Conservation (phyloP, 2,113 vertebrate genomes). For the Salminus brasiliensis region DNA sequence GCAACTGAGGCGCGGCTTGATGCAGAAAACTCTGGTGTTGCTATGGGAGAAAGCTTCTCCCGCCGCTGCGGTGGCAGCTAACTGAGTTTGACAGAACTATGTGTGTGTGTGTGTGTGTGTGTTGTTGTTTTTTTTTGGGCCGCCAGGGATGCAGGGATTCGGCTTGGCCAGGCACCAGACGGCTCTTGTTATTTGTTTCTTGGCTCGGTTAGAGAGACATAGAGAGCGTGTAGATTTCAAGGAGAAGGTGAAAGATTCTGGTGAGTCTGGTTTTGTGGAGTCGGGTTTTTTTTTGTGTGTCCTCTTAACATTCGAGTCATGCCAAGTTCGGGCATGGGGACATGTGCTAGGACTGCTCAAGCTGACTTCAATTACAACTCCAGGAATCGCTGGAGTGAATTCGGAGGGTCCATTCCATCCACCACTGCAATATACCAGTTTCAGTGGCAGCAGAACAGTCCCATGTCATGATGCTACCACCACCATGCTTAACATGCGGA, state of each 20-base stretch:
- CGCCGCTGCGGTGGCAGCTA: conserved; percentile 61
- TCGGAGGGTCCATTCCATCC: too few species aligned
- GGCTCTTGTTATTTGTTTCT: background rate
- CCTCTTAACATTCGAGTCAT: too few species aligned
- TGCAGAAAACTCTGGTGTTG: conserved; percentile 68
- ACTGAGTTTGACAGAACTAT: conserved; percentile 75
- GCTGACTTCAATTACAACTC: too few species aligned
- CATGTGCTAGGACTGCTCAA: too few species aligned
- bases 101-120: too few species aligned
- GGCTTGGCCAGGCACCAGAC: background rate
- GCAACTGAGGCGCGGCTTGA: conserved; percentile 61
- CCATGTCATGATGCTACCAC: too few species aligned
- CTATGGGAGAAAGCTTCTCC: conserved; percentile 64
- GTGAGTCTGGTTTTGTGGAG: too few species aligned
- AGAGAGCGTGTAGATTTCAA: background rate
- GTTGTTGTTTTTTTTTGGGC: conserved; percentile 49
- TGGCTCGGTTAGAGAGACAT: background rate
- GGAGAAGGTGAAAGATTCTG: background rate
- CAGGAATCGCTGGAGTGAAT: too few species aligned
- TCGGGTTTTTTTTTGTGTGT: background rate
- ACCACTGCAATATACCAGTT: too few species aligned
- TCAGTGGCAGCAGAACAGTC: too few species aligned
- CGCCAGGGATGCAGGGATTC: background rate
- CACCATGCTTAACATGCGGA: too few species aligned
- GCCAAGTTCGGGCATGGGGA: too few species aligned